phyloP scores from a whole-genome alignment of 2,888 invertebrate species.

The Drosophila meridionalis region DNA sequence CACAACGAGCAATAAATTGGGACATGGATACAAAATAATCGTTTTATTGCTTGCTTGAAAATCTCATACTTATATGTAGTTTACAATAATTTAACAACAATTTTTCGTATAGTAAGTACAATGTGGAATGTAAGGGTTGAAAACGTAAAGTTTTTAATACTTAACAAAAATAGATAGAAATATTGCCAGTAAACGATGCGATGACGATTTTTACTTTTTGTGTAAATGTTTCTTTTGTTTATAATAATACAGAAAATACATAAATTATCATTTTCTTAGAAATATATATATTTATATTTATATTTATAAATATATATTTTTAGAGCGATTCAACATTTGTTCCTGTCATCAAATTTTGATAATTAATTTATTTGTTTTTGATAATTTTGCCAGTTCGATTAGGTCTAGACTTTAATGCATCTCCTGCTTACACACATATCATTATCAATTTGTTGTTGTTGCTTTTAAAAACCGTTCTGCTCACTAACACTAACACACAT shows the following conservation, averaged over 20 bases:
- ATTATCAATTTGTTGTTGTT: constrained; percentile 61
- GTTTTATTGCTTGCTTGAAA: constrained; percentile 51
- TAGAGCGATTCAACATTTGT: constrained; percentile 41
- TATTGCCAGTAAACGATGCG: constrained; percentile 73
- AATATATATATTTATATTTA: constrained; percentile 31
- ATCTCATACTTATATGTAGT: constrained; percentile 48
- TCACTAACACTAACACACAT: constrained; percentile 78
- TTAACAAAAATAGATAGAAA: constrained; percentile 51
- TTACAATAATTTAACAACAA: constrained; percentile 64
- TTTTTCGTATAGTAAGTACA: constrained; percentile 63
- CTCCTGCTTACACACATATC: constrained; percentile 45
- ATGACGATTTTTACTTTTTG: constrained; percentile 20
- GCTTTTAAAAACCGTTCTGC: constrained; percentile 73
- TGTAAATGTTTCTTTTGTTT: constrained; percentile 21
- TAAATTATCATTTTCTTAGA: constrained; percentile 55
- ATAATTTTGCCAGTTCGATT: constrained; percentile 55
- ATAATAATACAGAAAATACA: constrained; percentile 63
- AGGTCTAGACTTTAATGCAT: constrained; percentile 37
- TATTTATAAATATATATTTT: constrained; percentile 31
- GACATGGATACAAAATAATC: constrained; percentile 31
- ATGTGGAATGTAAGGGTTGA: constrained; percentile 66
- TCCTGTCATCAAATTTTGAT: constrained; percentile 46
- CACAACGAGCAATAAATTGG: constrained; percentile 40
- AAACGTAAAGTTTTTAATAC: constrained; percentile 62
- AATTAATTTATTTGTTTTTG: constrained; percentile 28